Evolutionary conservation across 2,888 invertebrate genomes (phyloP), one percentile per base, ranked within the genome.

Genomic region (Siphlonurus alternatus): DNA sequence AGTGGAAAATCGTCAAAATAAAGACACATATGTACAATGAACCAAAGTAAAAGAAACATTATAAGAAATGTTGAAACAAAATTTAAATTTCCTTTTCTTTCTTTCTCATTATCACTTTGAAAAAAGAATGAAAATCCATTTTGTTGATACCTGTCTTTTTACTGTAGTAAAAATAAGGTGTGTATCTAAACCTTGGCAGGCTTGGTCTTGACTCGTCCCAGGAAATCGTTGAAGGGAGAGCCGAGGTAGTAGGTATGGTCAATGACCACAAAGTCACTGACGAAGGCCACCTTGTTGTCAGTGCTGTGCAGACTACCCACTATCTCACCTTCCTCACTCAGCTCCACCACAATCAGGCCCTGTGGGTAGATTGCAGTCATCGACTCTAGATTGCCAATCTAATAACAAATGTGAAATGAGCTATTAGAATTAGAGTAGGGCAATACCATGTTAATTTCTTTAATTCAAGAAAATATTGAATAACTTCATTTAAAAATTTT

Each of bases 261-360:
- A 64, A 65, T 66, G 60, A 87, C 81, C 66, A 84, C 78, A 2
- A 84, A 85, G 70, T 89, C 88, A 69, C 85, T 84, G 22, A 88
- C 77, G 10, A 73, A 72, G 0, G 67, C 64, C 1, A 85, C 70
- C 23, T 80, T 78, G 53, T 76, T 77, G 70, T 87, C 83, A 0
- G 79, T 80, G 59, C 82, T 81, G 71, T 85, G 85, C 67, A 87
- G 79, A 2, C 83, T 81, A 24, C 86, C 85, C 2, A 88, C 72
- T 66, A 91, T 81, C 66, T 86, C 83, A 20, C 91, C 92, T 69
- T 80, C 79, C 79, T 83, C 83, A 71, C 88, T 84, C 0, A 89
- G 70, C 71, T 86, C 84, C 53, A 88, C 69, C 59, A 88, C 74
- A 1, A 84, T 84, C 2, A 79, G 72, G 62, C 80, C 75, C 25